Evolutionary conservation across 2,888 invertebrate species (phyloP).

Genomic region (Aspidiotus rigidus): DNA sequence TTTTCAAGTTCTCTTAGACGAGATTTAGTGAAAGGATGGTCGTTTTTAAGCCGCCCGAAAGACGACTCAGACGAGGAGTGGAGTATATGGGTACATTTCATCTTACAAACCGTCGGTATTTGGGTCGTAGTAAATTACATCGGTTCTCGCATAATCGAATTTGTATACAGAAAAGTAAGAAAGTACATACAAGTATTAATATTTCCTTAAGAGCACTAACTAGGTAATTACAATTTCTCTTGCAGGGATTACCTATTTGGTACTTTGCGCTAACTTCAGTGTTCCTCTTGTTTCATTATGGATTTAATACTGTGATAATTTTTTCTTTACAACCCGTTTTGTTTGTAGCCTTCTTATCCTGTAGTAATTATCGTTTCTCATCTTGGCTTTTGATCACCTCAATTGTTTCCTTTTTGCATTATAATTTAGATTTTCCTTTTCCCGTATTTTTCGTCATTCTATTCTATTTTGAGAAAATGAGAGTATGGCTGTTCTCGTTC

Average conservation of each 20-base stretch:
- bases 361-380: slow-evolving; percentile 36
- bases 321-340: slow-evolving; percentile 44
- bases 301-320: slow-evolving; percentile 3
- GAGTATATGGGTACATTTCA: slow-evolving; percentile 53
- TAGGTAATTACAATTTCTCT: slow-evolving; percentile 24
- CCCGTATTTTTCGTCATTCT: too few species aligned
- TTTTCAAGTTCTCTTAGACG: not conserved
- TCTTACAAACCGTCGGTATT: slow-evolving; percentile 46
- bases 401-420: too few species aligned
- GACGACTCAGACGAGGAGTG: slow-evolving; percentile 65
- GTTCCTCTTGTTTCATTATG: slow-evolving; percentile 5
- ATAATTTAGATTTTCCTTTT: too few species aligned
- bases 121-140: slow-evolving; percentile 51
- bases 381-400: too few species aligned
- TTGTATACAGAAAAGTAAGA: slow-evolving; percentile 29
- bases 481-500: slow-evolving; percentile 39
- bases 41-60: slow-evolving; percentile 47
- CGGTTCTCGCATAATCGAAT: slow-evolving; percentile 48
- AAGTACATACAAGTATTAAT: too few species aligned
- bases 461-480: too few species aligned
- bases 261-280: slow-evolving; percentile 18
- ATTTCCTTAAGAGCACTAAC: not conserved
- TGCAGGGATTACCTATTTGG: slow-evolving; percentile 31
- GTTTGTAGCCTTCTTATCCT: slow-evolving; percentile 50
- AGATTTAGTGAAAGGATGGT: slow-evolving; percentile 34